A percentile compares a stretch with the other conserved stretches of the same genome.
Conservation (phyloP, 1,140 invertebrate genomes). For the Atopsyche davidsoni region DNA sequence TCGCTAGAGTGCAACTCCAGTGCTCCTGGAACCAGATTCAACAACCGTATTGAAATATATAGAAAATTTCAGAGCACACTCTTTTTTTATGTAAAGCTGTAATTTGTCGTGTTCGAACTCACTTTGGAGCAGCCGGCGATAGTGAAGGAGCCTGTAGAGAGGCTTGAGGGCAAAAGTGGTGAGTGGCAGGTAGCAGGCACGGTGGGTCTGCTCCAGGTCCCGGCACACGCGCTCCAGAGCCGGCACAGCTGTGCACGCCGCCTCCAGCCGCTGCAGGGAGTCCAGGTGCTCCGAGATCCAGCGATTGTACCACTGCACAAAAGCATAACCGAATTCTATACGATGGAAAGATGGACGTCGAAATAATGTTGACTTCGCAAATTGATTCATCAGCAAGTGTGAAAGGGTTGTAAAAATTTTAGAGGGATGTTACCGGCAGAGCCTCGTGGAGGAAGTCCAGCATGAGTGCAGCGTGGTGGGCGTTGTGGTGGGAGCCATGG, state of each 20-base stretch:
- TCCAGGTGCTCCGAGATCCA: conserved; percentile 73
- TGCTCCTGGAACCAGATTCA: conserved; percentile 50
- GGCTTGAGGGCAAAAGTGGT: conserved; percentile 84
- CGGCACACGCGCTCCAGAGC: conserved; percentile 60
- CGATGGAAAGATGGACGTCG: no score
- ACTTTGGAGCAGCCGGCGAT: conserved; percentile 78
- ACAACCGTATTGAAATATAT: conserved; percentile 1
- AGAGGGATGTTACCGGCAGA: conserved; percentile 44
- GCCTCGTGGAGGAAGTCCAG: conserved; percentile 53
- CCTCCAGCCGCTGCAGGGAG: conserved; percentile 70
- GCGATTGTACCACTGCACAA: conserved; percentile 67
- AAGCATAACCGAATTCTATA: conserved; percentile 10
- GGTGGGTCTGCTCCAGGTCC: conserved; percentile 81
- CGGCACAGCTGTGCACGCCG: conserved; percentile 48
- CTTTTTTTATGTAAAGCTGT: no score
- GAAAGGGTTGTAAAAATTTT: no score
- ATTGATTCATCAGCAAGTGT: not conserved
- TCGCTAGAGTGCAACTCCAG: conserved; percentile 69
- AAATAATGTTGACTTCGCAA: no score
- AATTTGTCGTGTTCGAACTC: no score
- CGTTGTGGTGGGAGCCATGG: conserved; percentile 36
- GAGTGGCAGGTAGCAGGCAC: conserved; percentile 81
- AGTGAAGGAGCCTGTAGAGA: conserved; percentile 81
- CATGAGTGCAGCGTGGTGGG: conserved; percentile 60
- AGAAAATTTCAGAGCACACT: no score